Percentiles rank a stretch among this genome's conserved stretches.
Evolutionary conservation across 2,888 invertebrate genomes (phyloP).

Genomic region (Diaphora mendica): DNA sequence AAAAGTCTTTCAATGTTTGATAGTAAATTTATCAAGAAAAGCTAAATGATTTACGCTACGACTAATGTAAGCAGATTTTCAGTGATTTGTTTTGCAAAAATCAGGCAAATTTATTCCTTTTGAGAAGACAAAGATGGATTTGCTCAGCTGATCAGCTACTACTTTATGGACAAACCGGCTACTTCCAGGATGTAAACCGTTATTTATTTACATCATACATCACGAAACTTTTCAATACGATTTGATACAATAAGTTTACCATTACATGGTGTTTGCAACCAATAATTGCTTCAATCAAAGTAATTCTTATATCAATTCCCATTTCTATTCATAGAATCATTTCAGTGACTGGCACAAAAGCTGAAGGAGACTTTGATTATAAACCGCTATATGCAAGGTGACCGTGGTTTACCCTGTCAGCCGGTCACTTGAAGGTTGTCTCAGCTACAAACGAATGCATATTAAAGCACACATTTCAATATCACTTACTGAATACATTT

Average conservation of each 20-base stretch:
- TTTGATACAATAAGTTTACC: neutral
- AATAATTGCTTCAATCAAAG: neutral
- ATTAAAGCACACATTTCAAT: neutral
- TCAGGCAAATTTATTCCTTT: neutral
- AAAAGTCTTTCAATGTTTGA: neutral
- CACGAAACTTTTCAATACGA: neutral
- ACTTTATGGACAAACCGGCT: too few relatives aligned
- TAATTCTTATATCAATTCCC: neutral
- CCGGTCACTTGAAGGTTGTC: conserved; percentile 8
- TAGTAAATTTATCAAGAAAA: neutral
- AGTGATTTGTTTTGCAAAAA: too few relatives aligned
- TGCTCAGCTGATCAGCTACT: too few relatives aligned
- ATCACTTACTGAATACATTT: neutral
- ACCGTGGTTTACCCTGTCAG: conserved; percentile 3
- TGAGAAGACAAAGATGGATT: too few relatives aligned
- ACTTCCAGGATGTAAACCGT: too few relatives aligned
- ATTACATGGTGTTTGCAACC: neutral
- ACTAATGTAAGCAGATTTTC: too few relatives aligned
- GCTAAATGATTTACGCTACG: too few relatives aligned
- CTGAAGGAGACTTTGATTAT: neutral
- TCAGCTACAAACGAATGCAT: neutral
- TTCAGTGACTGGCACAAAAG: neutral
- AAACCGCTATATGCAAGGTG: conserved; percentile 1
- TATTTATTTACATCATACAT: neutral
- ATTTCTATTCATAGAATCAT: neutral